Conservation (phyloP, 1,140 invertebrate species). For the Zaprionus capensis region DNA sequence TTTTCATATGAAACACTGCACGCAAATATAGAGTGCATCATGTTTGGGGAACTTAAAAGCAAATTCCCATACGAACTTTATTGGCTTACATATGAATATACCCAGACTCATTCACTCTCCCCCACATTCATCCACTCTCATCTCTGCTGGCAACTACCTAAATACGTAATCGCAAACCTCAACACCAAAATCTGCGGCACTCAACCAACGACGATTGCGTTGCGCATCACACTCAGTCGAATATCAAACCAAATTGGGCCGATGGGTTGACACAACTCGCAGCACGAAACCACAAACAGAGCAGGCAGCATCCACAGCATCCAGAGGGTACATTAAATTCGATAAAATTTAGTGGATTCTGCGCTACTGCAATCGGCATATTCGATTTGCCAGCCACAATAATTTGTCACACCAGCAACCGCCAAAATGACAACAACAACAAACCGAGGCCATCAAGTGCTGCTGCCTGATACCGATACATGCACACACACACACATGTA, state of each 20-base stretch:
- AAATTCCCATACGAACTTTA: background rate
- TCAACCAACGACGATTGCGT: background rate
- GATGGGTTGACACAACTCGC: background rate
- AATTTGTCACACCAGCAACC: conserved; percentile 46
- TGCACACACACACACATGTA: conserved; percentile 18
- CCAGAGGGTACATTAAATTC: background rate
- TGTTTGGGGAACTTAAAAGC: background rate
- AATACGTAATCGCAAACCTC: background rate
- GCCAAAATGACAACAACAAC: background rate
- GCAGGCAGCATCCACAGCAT: no score
- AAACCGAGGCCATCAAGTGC: conserved; percentile 14
- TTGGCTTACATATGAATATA: no score
- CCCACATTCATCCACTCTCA: background rate
- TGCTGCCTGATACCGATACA: conserved; percentile 37
- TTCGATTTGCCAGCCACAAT: conserved; percentile 60
- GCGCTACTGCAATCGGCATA: conserved; percentile 22
- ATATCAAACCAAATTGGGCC: background rate
- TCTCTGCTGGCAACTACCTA: background rate
- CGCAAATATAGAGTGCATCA: background rate
- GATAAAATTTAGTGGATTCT: conserved; percentile 14
- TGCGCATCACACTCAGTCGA: background rate
- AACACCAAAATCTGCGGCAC: conserved; percentile 2
- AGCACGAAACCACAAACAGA: background rate
- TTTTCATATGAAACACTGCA: background rate
- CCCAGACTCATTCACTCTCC: background rate